Percentiles rank a stretch among this genome's conserved stretches.
Conservation (phyloP, 2,797 vertebrate species). For the Gymnodraco acuticeps region DNA sequence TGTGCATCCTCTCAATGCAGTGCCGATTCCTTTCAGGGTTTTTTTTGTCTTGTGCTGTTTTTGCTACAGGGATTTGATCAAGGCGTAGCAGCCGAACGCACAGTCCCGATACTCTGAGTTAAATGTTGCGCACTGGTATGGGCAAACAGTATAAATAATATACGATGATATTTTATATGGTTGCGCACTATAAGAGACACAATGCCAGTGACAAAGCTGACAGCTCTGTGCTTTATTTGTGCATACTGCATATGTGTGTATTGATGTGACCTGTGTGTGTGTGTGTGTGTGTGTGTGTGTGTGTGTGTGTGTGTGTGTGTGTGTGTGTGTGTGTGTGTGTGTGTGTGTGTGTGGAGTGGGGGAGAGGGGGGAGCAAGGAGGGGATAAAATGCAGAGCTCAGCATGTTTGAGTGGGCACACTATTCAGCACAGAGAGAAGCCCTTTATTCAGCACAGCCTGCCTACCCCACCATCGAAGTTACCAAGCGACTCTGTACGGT, state of each 20-base stretch:
- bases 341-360: neutral
- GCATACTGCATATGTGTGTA: slow-evolving; percentile 48
- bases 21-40: slow-evolving; percentile 33
- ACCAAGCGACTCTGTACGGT: slow-evolving; percentile 80
- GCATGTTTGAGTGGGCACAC: slow-evolving; percentile 79
- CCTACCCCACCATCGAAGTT: slow-evolving; percentile 75
- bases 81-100: neutral
- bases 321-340: too few species aligned
- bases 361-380: slow-evolving; percentile 2
- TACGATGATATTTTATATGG: neutral
- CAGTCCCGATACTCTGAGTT: neutral
- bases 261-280: slow-evolving; percentile 35
- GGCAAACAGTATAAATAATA: neutral
- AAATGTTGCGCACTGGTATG: neutral
- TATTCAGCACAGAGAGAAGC: slow-evolving; percentile 83
- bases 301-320: too few species aligned
- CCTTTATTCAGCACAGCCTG: slow-evolving; percentile 80
- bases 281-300: neutral
- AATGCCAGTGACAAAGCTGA: slow-evolving; percentile 14
- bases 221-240: slow-evolving; percentile 33
- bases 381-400: slow-evolving; percentile 78
- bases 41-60: slow-evolving; percentile 23
- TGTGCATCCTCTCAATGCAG: slow-evolving; percentile 62
- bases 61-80: slow-evolving; percentile 33
- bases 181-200: neutral